Percentiles rank a stretch among this genome's conserved stretches.
phyloP scores from a whole-genome alignment of 1,140 invertebrate genomes.

The Atta colombica region DNA sequence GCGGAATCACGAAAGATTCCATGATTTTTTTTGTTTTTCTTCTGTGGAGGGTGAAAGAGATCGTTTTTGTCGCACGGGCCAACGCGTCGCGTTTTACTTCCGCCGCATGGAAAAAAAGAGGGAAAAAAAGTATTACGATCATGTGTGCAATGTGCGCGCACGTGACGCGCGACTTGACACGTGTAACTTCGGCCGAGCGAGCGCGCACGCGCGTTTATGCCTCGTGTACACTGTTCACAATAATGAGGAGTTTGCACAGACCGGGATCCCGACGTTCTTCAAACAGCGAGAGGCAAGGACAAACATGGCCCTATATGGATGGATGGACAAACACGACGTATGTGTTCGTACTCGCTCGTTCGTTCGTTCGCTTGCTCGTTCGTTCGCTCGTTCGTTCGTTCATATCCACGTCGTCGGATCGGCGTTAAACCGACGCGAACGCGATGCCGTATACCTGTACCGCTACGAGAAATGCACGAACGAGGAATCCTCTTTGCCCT shows the following conservation, averaged over 20 bases:
- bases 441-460: conserved; percentile 36
- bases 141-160: background rate
- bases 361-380: background rate
- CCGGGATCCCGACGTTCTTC: conserved; percentile 84
- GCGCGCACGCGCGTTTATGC: conserved; percentile 74
- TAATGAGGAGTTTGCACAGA: conserved; percentile 85
- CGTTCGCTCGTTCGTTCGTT: background rate
- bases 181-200: conserved; percentile 54
- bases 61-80: background rate
- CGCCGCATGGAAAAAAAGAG: background rate
- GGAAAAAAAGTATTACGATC: conserved; percentile 18
- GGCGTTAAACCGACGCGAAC: conserved; percentile 50
- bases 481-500: conserved; percentile 53
- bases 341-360: conserved; percentile 30
- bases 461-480: background rate
- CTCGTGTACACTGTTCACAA: conserved; percentile 81
- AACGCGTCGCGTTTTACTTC: conserved; percentile 9
- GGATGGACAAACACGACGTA: conserved; percentile 79
- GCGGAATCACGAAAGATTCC: conserved; percentile 5
- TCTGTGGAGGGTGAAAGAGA: background rate
- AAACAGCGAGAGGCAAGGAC: conserved; percentile 80
- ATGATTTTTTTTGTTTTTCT: background rate
- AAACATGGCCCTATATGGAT: conserved; percentile 80
- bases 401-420: conserved; percentile 48
- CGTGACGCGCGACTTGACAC: conserved; percentile 60